A percentile compares a stretch with the other conserved stretches of the same genome.
Evolutionary conservation across 2,888 invertebrate genomes (phyloP).

Genomic region (Autographa gamma): DNA sequence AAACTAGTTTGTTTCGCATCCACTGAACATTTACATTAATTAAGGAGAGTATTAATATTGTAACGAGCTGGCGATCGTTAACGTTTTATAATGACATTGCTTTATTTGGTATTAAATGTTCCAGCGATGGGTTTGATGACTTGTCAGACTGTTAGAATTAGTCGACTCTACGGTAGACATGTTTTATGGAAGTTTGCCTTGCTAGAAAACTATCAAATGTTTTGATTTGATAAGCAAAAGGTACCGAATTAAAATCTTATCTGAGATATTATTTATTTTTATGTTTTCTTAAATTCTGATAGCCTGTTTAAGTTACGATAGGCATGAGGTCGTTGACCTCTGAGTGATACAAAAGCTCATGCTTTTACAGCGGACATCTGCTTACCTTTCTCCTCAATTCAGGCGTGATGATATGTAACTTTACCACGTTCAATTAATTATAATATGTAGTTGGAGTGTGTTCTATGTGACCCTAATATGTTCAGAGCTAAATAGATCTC

Average conservation of each 20-base stretch:
- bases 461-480: not conserved
- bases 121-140: constrained; percentile 17
- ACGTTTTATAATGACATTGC: constrained; percentile 14
- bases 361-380: not conserved
- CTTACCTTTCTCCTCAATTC: not conserved
- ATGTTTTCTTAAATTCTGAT: too few relatives aligned
- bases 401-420: not conserved
- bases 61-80: constrained; percentile 24
- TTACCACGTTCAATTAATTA: not conserved
- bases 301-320: too few relatives aligned
- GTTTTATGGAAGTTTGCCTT: constrained; percentile 6
- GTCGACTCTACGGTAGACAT: not conserved
- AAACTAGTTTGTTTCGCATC: constrained; percentile 44
- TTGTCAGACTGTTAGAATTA: constrained; percentile 5
- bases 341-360: not conserved
- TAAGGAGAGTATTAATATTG: constrained; percentile 40
- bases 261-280: too few relatives aligned
- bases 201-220: constrained; percentile 11
- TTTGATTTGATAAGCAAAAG: not conserved
- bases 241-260: too few relatives aligned
- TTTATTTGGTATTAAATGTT: constrained; percentile 20
- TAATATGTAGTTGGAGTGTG: not conserved
- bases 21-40: constrained; percentile 39
- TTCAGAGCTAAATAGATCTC: not conserved
- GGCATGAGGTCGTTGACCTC: too few relatives aligned